phyloP scores from a whole-genome alignment of 2,797 vertebrate species.

The Brotula barbata region DNA sequence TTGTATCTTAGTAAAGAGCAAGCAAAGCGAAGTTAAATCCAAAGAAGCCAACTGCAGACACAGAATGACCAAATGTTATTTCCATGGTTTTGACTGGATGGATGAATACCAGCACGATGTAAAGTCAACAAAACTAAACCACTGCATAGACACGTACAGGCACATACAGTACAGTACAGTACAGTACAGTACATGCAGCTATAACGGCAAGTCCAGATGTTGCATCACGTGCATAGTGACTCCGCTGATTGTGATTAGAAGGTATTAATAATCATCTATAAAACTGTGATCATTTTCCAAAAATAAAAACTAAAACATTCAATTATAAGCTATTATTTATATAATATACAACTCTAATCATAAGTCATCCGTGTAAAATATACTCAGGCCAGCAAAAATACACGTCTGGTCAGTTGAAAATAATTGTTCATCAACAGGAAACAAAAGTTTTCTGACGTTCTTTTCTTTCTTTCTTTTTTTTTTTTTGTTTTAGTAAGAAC shows the following conservation, averaged over 20 bases:
- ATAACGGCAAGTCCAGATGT: conserved; percentile 19
- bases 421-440: conserved; percentile 60
- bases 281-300: conserved; percentile 39
- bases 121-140: conserved; percentile 21
- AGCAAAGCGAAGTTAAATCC: conserved; percentile 40
- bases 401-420: conserved; percentile 68
- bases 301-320: conserved; percentile 77
- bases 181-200: conserved; percentile 42
- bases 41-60: conserved; percentile 33
- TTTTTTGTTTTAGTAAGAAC: conserved; percentile 13
- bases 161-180: conserved; percentile 12
- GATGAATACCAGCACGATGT: conserved; percentile 9
- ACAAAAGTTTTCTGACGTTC: conserved; percentile 50
- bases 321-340: conserved; percentile 54
- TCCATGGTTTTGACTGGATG: conserved; percentile 29
- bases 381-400: conserved; percentile 75
- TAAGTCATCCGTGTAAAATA: conserved; percentile 77
- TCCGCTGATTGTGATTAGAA: conserved; percentile 33
- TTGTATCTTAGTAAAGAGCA: conserved; percentile 25
- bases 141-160: conserved; percentile 11
- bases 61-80: conserved; percentile 13
- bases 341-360: conserved; percentile 59
- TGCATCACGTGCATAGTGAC: conserved; percentile 19
- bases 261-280: conserved; percentile 37
- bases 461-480: too few relatives aligned